phyloP scores from a whole-genome alignment of 2,797 vertebrate species.

The Aldrovandia affinis region DNA sequence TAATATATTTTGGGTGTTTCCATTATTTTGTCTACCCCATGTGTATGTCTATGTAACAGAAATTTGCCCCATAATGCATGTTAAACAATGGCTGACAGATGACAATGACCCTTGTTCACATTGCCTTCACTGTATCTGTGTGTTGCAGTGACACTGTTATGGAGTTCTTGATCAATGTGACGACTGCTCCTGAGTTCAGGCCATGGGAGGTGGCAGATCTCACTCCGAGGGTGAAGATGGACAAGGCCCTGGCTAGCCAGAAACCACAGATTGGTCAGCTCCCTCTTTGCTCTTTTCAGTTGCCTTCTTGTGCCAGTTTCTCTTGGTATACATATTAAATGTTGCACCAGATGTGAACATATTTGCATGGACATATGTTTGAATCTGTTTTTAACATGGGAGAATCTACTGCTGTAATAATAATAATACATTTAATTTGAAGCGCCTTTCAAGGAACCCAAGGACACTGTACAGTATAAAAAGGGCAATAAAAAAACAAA shows the following conservation, averaged over 20 bases:
- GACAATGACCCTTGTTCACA: too few species aligned
- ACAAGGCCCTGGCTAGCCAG: slow-evolving; percentile 82
- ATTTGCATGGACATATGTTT: neutral
- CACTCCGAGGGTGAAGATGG: slow-evolving; percentile 75
- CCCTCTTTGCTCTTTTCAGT: neutral
- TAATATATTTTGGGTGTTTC: too few species aligned
- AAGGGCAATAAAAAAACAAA: too few species aligned
- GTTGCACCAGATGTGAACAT: too few species aligned
- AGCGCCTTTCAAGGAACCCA: too few species aligned
- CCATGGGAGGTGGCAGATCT: slow-evolving; percentile 85
- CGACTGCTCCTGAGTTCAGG: slow-evolving; percentile 86
- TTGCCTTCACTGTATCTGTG: neutral
- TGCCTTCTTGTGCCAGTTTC: neutral
- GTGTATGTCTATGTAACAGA: neutral
- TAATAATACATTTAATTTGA: too few species aligned
- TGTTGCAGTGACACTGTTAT: slow-evolving; percentile 78
- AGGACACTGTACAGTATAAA: too few species aligned
- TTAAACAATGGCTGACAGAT: neutral
- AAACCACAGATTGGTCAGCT: slow-evolving; percentile 83
- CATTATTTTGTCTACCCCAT: too few species aligned
- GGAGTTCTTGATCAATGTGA: slow-evolving; percentile 87
- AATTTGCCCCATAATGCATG: neutral
- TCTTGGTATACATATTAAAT: neutral
- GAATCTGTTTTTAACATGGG: neutral
- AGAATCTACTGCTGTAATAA: too few species aligned